phyloP scores from a whole-genome alignment of 1,140 invertebrate genomes.

The Drosophila leontia region DNA sequence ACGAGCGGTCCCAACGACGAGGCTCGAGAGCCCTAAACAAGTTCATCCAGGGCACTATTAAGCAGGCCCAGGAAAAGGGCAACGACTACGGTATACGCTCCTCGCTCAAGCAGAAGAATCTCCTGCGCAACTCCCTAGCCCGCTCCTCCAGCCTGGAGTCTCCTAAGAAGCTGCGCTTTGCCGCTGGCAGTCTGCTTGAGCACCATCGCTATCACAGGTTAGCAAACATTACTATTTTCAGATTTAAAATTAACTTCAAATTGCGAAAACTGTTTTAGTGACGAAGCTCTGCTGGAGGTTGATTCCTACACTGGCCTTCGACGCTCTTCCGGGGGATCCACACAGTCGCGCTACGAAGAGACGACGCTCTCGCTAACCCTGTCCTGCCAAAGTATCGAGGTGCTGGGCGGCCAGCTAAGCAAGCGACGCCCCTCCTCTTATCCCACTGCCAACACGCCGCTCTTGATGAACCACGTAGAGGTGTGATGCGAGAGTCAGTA shows the following conservation, averaged over 20 bases:
- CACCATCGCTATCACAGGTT: constrained; percentile 87
- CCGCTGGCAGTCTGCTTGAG: constrained; percentile 89
- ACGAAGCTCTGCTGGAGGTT: constrained; percentile 87
- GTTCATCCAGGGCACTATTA: constrained; percentile 78
- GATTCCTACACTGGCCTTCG: constrained; percentile 84
- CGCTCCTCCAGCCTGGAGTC: constrained; percentile 92
- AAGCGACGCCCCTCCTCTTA: constrained; percentile 73
- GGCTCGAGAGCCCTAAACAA: constrained; percentile 80
- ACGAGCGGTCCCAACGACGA: constrained; percentile 86
- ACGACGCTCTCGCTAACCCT: constrained; percentile 80
- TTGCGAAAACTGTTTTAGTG: constrained; percentile 78
- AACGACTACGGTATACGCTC: constrained; percentile 86
- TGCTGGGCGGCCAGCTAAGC: constrained; percentile 52
- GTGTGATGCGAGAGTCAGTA: constrained; percentile 40
- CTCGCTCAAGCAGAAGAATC: constrained; percentile 87
- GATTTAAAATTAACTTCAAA: neutral
- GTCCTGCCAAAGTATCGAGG: constrained; percentile 85
- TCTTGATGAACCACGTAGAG: constrained; percentile 79
- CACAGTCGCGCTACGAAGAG: constrained; percentile 78
- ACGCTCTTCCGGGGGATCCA: constrained; percentile 79
- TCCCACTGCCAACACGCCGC: constrained; percentile 80
- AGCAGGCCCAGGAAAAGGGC: constrained; percentile 58
- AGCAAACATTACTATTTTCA: neutral
- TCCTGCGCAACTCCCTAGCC: constrained; percentile 75
- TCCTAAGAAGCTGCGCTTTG: constrained; percentile 91